These are phyloP conservation scores for Listronotus bonariensis DNA, from an alignment of 1,140 invertebrate genomes.

Conservation along the genomic window DNA sequence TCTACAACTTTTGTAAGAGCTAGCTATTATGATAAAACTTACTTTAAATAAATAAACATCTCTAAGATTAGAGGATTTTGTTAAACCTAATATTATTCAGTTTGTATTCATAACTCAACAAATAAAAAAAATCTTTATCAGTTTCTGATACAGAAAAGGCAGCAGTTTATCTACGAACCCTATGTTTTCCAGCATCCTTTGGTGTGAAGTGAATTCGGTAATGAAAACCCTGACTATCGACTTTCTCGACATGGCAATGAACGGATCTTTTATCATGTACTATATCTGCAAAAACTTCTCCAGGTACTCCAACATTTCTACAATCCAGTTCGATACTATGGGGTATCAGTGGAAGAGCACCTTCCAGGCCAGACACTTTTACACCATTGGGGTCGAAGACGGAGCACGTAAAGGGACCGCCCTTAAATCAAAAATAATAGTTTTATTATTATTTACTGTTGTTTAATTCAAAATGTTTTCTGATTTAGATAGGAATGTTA, in stretches of 20 bases:
- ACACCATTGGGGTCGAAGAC: constrained; percentile 95
- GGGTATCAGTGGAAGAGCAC: constrained; percentile 74
- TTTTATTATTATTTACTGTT: no score
- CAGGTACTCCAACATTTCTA: constrained; percentile 81
- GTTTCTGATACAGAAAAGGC: background rate
- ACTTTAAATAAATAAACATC: no score
- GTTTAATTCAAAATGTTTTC: no score
- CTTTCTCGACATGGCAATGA: constrained; percentile 81
- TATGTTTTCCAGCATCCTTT: constrained; percentile 86
- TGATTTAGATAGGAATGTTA: no score
- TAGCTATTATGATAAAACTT: no score
- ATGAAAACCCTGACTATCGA: constrained; percentile 61
- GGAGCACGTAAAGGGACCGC: constrained; percentile 95
- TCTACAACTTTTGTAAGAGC: no score
- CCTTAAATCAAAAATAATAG: constrained; percentile 56
- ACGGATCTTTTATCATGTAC: constrained; percentile 83
- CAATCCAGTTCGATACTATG: constrained; percentile 76
- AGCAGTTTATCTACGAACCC: constrained; percentile 56
- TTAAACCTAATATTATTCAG: no score
- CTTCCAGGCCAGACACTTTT: constrained; percentile 73
- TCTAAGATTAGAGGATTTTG: no score
- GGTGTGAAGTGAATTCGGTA: constrained; percentile 91
- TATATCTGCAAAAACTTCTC: constrained; percentile 87
- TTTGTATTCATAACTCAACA: no score
- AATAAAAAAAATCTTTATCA: no score